Conservation (phyloP, 2,797 vertebrate genomes). For the Dipus sagitta region DNA sequence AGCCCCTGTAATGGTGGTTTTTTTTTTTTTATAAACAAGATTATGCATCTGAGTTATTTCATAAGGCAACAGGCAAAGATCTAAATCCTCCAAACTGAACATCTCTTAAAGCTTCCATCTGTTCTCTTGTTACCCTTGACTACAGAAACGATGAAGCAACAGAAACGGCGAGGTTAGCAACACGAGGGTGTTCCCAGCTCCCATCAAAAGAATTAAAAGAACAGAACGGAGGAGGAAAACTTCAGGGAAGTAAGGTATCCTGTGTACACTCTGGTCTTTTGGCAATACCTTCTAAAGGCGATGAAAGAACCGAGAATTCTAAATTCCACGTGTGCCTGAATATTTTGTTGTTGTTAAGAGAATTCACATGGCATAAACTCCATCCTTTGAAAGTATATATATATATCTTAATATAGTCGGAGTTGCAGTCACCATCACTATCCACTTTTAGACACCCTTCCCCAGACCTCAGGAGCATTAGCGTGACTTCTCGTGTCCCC, state of each 20-base stretch:
- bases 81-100: slow-evolving; percentile 55
- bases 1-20: neutral
- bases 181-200: slow-evolving; percentile 55
- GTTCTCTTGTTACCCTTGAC: slow-evolving; percentile 31
- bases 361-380: slow-evolving; percentile 42
- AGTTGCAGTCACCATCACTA: neutral
- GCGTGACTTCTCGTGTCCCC: slow-evolving; percentile 4
- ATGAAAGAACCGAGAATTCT: slow-evolving; percentile 71
- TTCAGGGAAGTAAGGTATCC: slow-evolving; percentile 60
- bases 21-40: neutral
- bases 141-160: slow-evolving; percentile 75
- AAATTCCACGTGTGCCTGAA: slow-evolving; percentile 77
- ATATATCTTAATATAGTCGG: slow-evolving; percentile 34
- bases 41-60: slow-evolving; percentile 47
- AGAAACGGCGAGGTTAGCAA: slow-evolving; percentile 70
- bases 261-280: neutral
- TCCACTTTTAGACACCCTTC: slow-evolving; percentile 9
- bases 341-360: slow-evolving; percentile 78
- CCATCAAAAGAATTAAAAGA: slow-evolving; percentile 31
- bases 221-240: neutral
- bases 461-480: neutral
- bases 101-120: slow-evolving; percentile 75
- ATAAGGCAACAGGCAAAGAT: slow-evolving; percentile 69
- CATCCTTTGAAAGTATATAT: slow-evolving; percentile 32
- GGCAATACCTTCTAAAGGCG: slow-evolving; percentile 50